Conservation (phyloP, 2,113 vertebrate genomes). For the Chroicocephalus ridibundus region DNA sequence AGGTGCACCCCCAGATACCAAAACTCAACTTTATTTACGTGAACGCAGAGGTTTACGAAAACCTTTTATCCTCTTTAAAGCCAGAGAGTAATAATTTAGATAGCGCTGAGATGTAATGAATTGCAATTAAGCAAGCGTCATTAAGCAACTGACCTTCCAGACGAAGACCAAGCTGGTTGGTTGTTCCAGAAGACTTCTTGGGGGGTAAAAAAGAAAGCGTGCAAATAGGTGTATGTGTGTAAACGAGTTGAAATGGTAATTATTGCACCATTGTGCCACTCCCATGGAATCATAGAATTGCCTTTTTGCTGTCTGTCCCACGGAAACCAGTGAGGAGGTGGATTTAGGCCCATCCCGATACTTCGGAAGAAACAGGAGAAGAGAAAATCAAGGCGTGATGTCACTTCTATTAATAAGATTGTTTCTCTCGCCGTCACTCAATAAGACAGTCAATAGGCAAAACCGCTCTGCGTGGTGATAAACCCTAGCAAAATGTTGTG, state of each 20-base stretch:
- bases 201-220: neutral
- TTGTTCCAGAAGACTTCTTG: neutral
- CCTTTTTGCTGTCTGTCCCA: neutral
- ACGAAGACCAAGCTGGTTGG: neutral
- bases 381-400: neutral
- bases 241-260: neutral
- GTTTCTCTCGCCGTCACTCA: neutral
- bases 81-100: neutral
- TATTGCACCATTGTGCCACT: neutral
- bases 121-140: neutral
- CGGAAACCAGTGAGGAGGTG: neutral
- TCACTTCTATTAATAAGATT: neutral
- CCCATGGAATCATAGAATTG: no score
- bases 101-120: slow-evolving; percentile 1
- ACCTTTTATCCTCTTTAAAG: neutral
- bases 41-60: neutral
- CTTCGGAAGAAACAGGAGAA: neutral
- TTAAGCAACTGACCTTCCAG: neutral
- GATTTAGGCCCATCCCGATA: neutral
- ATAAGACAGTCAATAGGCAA: neutral
- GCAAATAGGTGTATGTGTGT: neutral
- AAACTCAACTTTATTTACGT: neutral
- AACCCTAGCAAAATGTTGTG: neutral
- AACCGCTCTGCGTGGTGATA: neutral
- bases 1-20: neutral